Evolutionary conservation across 2,888 invertebrate species (phyloP), one percentile per base, ranked within the genome.

Genomic region (Netelia fuscicornis): DNA sequence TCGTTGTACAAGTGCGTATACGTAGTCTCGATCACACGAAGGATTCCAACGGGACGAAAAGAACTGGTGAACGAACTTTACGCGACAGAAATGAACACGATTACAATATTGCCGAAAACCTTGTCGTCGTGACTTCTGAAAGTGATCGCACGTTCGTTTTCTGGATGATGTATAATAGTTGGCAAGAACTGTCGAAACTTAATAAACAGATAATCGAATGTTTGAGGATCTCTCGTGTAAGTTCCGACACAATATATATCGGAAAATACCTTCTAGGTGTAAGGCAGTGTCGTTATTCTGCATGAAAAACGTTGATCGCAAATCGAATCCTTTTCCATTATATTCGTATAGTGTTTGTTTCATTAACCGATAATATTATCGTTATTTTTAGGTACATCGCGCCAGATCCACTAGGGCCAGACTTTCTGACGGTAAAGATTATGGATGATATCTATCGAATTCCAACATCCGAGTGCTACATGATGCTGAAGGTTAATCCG

Each of bases 381-480:
- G 67, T 72, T 86, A 80, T 86, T 84, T 86, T 85, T 85, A 86
- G 86, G 86, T 86, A 67, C 86, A 83, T 81, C 79, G 65, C 77
- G 70, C 77, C 80, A 65, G 82, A 86, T 74, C 85, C 84, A 48
- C 65, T 75, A 67, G 76, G 78, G 56, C 65, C 70, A 11, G 78
- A 68, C 72, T 83, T 78, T 83, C 77, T 72, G 23, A 72, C 72
- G 60, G 72, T 72, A 56, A 83, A 60, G 48, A 72, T 78, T 44
- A 78, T 77, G 65, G 70, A 64, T 48, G 78, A 83, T 78, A 78
- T 72, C 62, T 78, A 76, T 83, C 83, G 72, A 48, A 72, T 78
- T 23, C 83, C 83, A 56, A 72, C 72, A 20, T 72, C 83, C 42
- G 65, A 62, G 48, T 67, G 76, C 56, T 60, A 72, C 76, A 67